Conservation (phyloP, 1,140 invertebrate species). For the Formica selysi region DNA sequence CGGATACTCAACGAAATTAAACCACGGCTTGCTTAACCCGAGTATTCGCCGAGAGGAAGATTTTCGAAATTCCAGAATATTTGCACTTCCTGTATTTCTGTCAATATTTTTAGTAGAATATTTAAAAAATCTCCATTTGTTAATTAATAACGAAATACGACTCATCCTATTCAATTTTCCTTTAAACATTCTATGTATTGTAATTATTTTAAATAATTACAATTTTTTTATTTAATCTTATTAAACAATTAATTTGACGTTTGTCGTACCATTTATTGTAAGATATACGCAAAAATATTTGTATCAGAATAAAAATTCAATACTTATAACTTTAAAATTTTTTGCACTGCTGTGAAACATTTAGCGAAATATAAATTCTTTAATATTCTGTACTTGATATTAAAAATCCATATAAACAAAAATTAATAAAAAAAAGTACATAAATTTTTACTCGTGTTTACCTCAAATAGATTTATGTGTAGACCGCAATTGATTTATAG, state of each 20-base stretch:
- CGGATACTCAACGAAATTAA: constrained; percentile 42
- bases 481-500: constrained; percentile 27
- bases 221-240: background rate
- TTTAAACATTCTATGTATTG: background rate
- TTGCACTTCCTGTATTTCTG: background rate
- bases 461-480: background rate
- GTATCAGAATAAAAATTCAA: background rate
- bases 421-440: constrained; percentile 1
- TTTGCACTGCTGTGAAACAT: background rate
- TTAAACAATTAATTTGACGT: constrained; percentile 5
- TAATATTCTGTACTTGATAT: background rate
- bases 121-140: background rate
- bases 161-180: background rate
- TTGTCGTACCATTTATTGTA: background rate
- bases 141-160: background rate
- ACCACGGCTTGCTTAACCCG: constrained; percentile 32
- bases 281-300: background rate
- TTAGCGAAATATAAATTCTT: constrained; percentile 13
- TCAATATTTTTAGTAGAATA: background rate
- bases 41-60: background rate
- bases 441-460: constrained; percentile 34
- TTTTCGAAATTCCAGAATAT: constrained; percentile 21
- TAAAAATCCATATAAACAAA: background rate
- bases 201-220: background rate
- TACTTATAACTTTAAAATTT: background rate